Evolutionary conservation across 1,140 invertebrate species (phyloP), one percentile per base, ranked within the genome.

Genomic region (Megalonaias nervosa): DNA sequence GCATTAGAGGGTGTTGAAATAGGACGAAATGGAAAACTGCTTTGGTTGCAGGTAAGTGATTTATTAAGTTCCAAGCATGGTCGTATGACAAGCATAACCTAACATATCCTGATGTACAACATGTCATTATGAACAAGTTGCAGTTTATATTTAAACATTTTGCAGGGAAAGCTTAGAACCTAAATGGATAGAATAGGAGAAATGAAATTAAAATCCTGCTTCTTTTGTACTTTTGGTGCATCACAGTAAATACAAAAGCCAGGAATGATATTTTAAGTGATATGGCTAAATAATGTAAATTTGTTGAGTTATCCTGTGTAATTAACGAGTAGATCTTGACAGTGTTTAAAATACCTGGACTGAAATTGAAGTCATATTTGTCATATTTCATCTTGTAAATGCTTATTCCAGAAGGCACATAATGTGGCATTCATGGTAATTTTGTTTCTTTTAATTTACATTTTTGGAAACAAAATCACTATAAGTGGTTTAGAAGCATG

Each of bases 1-100:
- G 73, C 84, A n/a, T 67, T 84, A 67, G 76, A 85, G 67, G 85
- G 84, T 72, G 80, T 87, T 6, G 69, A 68, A 56, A 68, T 85
- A 16, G 85, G 85, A 59, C 69, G 85, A 58, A 60, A 70, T 23
- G 85, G 85, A 56, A 77, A 80, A 56, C 76, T 87, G 0, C 82
- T 81, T 60, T 84, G 82, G 81, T 48, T 86, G 17, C 82, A 85
- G 83, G 83, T 85, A 71, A 61, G 74, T 38, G 55, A 21, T 19
- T 9, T 17, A 23, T 9, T 67, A 21, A 31, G n/a, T 67, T 17
- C 17, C 31, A 23, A 67, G 6, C 3, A 67, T 12, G 31, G 21
- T 67, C 31, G 11, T 31, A 70, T n/a, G 38, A 17, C 16, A n/a
- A 56, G 19, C 5, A 58, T 70, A 48, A 11, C 23, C 61, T 72